phyloP scores from a whole-genome alignment of 1,140 invertebrate genomes.

The Zaprionus tsacasi region DNA sequence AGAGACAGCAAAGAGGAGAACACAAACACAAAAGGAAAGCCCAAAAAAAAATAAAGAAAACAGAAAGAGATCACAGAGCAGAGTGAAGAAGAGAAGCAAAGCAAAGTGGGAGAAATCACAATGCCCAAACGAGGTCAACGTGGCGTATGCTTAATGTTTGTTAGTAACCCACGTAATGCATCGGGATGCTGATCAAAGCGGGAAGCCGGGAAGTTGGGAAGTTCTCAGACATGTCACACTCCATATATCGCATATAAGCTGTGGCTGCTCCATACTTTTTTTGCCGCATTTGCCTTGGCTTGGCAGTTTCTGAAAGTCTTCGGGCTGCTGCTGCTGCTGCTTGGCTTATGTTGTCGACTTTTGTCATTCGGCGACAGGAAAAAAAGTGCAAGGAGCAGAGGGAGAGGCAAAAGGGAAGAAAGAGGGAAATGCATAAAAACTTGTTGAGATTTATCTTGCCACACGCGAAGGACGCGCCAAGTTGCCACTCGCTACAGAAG shows the following conservation, averaged over 20 bases:
- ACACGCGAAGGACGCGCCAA: conserved; percentile 65
- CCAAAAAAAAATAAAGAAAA: neutral
- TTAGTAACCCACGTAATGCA: conserved; percentile 32
- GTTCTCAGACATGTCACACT: conserved; percentile 55
- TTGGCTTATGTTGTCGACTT: conserved; percentile 71
- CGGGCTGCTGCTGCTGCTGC: conserved; percentile 29
- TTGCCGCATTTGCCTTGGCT: conserved; percentile 62
- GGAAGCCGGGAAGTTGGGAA: conserved; percentile 28
- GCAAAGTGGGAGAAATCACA: conserved; percentile 26
- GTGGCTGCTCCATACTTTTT: conserved; percentile 43
- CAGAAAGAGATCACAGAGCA: neutral
- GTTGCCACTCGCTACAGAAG: conserved; percentile 24
- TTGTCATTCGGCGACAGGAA: conserved; percentile 54
- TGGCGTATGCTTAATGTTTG: conserved; percentile 48
- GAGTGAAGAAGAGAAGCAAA: conserved; percentile 11
- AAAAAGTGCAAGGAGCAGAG: conserved; percentile 26
- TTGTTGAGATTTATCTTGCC: conserved; percentile 82
- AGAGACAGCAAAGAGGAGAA: conserved; percentile 1
- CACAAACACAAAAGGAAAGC: conserved; percentile 12
- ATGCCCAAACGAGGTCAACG: conserved; percentile 39
- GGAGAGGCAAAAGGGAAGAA: conserved; percentile 14
- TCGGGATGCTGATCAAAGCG: conserved; percentile 62
- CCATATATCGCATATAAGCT: conserved; percentile 36
- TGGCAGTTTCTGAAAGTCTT: conserved; percentile 57
- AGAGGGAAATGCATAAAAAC: conserved; percentile 72